Percentiles rank a stretch among this genome's conserved stretches.
These are phyloP conservation scores for Sebastes variabilis DNA, from an alignment of 2,797 vertebrate species.

Conservation along the genomic window DNA sequence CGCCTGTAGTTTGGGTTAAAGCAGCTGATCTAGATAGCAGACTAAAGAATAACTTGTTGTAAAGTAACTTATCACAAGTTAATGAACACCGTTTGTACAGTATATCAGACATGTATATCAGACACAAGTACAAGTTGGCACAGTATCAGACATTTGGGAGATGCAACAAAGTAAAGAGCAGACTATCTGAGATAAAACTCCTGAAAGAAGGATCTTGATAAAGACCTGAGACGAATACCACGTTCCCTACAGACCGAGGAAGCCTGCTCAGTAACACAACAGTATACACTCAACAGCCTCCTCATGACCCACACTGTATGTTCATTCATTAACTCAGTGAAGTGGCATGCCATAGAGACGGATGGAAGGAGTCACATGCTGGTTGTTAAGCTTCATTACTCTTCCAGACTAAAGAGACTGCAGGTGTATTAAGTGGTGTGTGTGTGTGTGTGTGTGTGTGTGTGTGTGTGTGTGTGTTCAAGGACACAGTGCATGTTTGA, in stretches of 20 bases:
- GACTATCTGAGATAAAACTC: conserved; percentile 47
- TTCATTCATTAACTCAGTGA: conserved; percentile 28
- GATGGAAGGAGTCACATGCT: conserved; percentile 8
- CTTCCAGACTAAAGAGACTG: neutral
- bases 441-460: neutral
- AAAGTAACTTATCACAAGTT: conserved; percentile 18
- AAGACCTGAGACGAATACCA: neutral
- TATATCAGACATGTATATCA: conserved; percentile 7
- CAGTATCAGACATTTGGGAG: conserved; percentile 34
- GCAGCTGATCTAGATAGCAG: conserved; percentile 1
- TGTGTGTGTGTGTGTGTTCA: neutral
- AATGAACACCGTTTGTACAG: neutral
- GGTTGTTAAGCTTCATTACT: neutral
- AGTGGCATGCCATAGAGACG: neutral
- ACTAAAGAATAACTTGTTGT: neutral
- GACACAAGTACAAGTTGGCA: neutral
- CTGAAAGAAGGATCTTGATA: conserved; percentile 26
- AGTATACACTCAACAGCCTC: neutral
- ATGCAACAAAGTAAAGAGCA: conserved; percentile 56
- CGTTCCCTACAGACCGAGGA: neutral
- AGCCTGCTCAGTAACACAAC: neutral
- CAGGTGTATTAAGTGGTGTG: neutral
- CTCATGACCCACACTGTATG: neutral
- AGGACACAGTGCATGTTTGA: neutral
- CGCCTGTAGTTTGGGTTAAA: neutral